Evolutionary conservation across 2,113 vertebrate species (phyloP), one percentile per base, ranked within the genome.

Genomic region (Eretmochelys imbricata): DNA sequence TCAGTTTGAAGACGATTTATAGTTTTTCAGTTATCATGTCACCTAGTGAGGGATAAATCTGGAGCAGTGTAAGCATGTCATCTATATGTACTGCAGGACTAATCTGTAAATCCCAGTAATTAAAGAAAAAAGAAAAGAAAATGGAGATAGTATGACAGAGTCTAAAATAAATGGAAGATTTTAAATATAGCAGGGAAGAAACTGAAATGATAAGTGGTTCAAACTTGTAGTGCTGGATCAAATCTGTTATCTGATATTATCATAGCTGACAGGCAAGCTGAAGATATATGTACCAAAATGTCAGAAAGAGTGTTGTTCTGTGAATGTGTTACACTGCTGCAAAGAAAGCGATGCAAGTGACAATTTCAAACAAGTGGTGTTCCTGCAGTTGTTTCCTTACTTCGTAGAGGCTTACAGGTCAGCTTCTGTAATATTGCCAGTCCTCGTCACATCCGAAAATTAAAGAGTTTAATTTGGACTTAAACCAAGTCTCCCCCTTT

Each of bases 1-100:
- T 96, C 92, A 93, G 81, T 42, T 94, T 94, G 46, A 90, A 53
- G 89, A 82, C 84, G 80, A 84, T 82, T 91, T 95, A 75, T 79
- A 79, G 49, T 48, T 89, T 80, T 95, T 62, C 9, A 5, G 82
- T 93, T 95, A 88, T 93, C 82, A 13, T 27, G 9, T 80, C 76
- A 69, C 89, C 84, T 91, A 95, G 82, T 48, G 80, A 78, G 72
- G 84, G 90, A 79, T 53, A 3, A 49, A 93, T 95, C 89, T 91
- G 65, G 78, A 96, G 13, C 38, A 42, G 42, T 92, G 20, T 87
- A 48, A 57, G 51, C 19, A 35, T 14, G 96, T 90, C 86, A 93
- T 96, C 25, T 17, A 72, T 69, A 5, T 72, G 42, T 72, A 89
- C 85, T 86, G 35, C 49, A 82, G 91, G 11, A 75, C 90, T 62